Conservation (phyloP, 2,797 vertebrate genomes). For the Clarias platycephalus region DNA sequence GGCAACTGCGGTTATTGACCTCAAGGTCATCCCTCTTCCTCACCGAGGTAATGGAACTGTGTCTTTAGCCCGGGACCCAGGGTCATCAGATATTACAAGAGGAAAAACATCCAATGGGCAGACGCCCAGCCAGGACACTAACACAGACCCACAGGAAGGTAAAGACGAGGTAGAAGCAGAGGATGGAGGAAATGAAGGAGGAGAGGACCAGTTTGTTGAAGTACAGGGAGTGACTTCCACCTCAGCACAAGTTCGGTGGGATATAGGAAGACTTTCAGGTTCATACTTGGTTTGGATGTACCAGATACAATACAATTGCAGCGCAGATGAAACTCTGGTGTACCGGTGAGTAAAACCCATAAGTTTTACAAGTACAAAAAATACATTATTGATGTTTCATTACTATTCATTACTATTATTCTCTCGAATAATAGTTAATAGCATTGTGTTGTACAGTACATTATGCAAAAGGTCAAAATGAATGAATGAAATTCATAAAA, state of each 20-base stretch:
- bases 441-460: no score
- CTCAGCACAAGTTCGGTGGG: constrained; percentile 86
- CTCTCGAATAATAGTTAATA: no score
- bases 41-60: constrained; percentile 74
- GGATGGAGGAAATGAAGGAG: constrained; percentile 60
- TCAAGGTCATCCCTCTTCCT: constrained; percentile 88
- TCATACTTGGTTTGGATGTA: constrained; percentile 88
- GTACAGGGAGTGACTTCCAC: constrained; percentile 85
- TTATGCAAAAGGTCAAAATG: no score
- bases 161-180: constrained; percentile 61
- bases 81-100: constrained; percentile 79
- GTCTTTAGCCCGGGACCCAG: constrained; percentile 70
- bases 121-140: constrained; percentile 51
- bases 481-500: no score
- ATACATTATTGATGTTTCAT: neutral
- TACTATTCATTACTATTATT: constrained; percentile 5
- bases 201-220: constrained; percentile 73
- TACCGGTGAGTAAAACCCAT: constrained; percentile 79
- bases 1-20: constrained; percentile 82
- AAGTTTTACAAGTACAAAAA: neutral
- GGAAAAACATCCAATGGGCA: constrained; percentile 72
- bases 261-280: constrained; percentile 71
- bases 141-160: constrained; percentile 51
- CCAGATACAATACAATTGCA: constrained; percentile 95
- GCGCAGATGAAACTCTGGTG: constrained; percentile 85